phyloP scores from a whole-genome alignment of 2,888 invertebrate genomes.

The Andrena chrysosceles region DNA sequence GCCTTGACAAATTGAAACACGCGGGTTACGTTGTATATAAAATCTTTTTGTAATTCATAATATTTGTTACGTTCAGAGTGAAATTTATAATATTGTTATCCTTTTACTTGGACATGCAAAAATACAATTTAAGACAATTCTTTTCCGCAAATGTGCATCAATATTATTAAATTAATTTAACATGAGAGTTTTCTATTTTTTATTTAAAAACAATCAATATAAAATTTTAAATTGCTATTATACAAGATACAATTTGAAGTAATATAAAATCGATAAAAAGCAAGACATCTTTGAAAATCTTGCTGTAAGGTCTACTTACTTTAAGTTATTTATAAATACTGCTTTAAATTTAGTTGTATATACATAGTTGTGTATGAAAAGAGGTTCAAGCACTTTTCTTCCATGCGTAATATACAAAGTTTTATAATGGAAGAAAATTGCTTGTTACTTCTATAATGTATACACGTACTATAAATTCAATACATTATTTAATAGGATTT shows the following conservation, averaged over 20 bases:
- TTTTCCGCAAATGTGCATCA: neutral
- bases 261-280: constrained; percentile 10
- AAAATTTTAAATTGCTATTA: constrained; percentile 1
- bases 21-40: constrained; percentile 39
- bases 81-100: constrained; percentile 27
- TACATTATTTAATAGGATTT: constrained; percentile 28
- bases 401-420: constrained; percentile 20
- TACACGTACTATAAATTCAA: constrained; percentile 3
- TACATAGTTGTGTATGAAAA: constrained; percentile 18
- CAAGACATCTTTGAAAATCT: neutral
- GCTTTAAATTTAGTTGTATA: constrained; percentile 12
- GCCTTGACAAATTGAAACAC: neutral
- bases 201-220: neutral
- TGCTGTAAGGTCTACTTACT: constrained; percentile 36
- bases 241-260: constrained; percentile 1
- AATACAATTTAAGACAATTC: constrained; percentile 4
- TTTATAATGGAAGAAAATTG: constrained; percentile 22
- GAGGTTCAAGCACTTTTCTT: constrained; percentile 27
- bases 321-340: constrained; percentile 51
- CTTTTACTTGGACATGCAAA: constrained; percentile 1
- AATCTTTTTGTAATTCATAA: constrained; percentile 26
- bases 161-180: neutral
- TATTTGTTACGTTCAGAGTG: constrained; percentile 27
- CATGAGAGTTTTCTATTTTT: constrained; percentile 6
- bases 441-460: constrained; percentile 7